Conservation (phyloP, 1,140 invertebrate genomes). For the Tetramorium alpestre region DNA sequence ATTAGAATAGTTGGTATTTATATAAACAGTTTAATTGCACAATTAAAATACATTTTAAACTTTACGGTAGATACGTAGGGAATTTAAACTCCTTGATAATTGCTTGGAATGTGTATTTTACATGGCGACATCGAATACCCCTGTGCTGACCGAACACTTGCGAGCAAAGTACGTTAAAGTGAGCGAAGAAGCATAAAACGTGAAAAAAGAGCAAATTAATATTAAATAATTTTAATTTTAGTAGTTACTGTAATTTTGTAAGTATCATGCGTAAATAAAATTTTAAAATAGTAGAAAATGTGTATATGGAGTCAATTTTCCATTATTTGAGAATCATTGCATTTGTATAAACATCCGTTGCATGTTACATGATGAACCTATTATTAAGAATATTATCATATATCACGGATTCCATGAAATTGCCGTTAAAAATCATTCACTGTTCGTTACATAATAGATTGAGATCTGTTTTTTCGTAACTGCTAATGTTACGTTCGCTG, state of each 20-base stretch:
- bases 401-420: background rate
- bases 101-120: conserved; percentile 85
- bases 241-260: background rate
- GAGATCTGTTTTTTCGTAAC: background rate
- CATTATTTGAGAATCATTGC: background rate
- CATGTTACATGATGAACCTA: background rate
- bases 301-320: background rate
- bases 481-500: background rate
- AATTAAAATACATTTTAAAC: background rate
- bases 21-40: background rate
- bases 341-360: background rate
- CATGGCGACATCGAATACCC: conserved; percentile 87
- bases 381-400: background rate
- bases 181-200: background rate
- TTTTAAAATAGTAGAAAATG: background rate
- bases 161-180: conserved; percentile 74
- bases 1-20: background rate
- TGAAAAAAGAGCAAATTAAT: background rate
- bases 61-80: conserved; percentile 79
- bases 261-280: background rate
- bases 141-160: background rate
- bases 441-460: conserved; percentile 16
- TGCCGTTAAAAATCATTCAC: background rate
- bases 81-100: conserved; percentile 84
- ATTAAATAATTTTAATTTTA: background rate